Conservation (phyloP, 2,888 invertebrate genomes). For the Parnassius smintheus region DNA sequence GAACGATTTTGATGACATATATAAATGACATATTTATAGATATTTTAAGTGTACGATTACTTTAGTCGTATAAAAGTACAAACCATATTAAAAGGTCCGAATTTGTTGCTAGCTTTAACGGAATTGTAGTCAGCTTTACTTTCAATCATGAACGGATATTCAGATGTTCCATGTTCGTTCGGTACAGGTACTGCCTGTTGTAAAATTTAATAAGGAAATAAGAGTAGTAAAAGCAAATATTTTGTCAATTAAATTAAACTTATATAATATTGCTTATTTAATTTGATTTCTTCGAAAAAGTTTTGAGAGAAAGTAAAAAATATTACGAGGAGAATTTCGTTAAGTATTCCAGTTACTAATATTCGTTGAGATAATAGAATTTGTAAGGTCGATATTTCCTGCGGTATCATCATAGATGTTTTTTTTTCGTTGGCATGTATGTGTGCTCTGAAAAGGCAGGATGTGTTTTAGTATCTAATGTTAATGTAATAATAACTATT, state of each 20-base stretch:
- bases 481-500: neutral
- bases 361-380: constrained; percentile 67
- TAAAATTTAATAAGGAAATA: neutral
- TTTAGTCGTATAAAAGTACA: constrained; percentile 27
- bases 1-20: too few species aligned
- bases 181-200: constrained; percentile 51
- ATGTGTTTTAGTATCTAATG: neutral
- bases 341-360: constrained; percentile 66
- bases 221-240: too few species aligned
- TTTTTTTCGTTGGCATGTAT: constrained; percentile 38
- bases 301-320: neutral
- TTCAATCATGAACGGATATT: constrained; percentile 66
- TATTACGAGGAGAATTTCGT: constrained; percentile 59
- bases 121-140: constrained; percentile 48
- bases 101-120: constrained; percentile 42
- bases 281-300: too few species aligned
- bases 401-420: constrained; percentile 38
- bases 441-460: constrained; percentile 40
- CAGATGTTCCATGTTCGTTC: constrained; percentile 52
- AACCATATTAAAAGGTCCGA: constrained; percentile 51
- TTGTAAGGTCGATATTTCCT: constrained; percentile 60
- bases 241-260: too few species aligned
- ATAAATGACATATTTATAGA: too few species aligned
- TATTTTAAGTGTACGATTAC: too few species aligned
- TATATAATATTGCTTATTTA: too few species aligned